A percentile compares a stretch with the other conserved stretches of the same genome.
These are phyloP conservation scores for Phengaris alcon DNA, from an alignment of 2,888 invertebrate species.

Conservation along the genomic window DNA sequence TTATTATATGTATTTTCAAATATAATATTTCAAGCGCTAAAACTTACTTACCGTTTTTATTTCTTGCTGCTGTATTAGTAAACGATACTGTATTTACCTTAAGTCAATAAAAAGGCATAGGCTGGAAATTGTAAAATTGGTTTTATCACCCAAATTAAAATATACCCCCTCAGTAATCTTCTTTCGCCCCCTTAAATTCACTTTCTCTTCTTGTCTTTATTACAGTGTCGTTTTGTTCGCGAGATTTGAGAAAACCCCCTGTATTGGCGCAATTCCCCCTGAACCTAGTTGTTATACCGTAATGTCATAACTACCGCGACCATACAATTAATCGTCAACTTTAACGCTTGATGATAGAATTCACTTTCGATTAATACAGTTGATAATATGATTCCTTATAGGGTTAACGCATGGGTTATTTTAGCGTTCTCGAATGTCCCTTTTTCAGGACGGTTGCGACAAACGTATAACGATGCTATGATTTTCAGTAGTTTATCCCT, in stretches of 20 bases:
- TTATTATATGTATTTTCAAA: too few relatives aligned
- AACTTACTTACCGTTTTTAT: background rate
- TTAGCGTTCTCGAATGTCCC: slow-evolving; percentile 67
- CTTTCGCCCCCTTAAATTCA: slow-evolving; percentile 81
- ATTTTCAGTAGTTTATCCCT: slow-evolving; percentile 63
- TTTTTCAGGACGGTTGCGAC: slow-evolving; percentile 66
- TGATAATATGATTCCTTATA: slow-evolving; percentile 36
- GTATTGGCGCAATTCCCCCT: slow-evolving; percentile 69
- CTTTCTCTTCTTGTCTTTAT: slow-evolving; percentile 82
- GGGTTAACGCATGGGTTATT: slow-evolving; percentile 42
- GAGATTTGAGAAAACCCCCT: slow-evolving; percentile 79
- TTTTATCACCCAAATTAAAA: slow-evolving; percentile 76
- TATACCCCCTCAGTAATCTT: slow-evolving; percentile 73
- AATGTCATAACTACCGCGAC: slow-evolving; percentile 64
- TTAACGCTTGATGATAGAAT: slow-evolving; percentile 60
- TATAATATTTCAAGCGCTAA: background rate
- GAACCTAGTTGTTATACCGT: slow-evolving; percentile 56
- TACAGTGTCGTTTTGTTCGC: slow-evolving; percentile 79
- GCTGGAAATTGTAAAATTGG: slow-evolving; percentile 47
- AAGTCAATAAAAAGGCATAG: slow-evolving; percentile 37
- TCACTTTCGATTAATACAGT: slow-evolving; percentile 58
- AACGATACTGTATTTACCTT: slow-evolving; percentile 64
- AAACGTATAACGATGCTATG: slow-evolving; percentile 65
- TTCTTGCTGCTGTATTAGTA: background rate
- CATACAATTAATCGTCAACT: slow-evolving; percentile 55